Conservation (phyloP, 2,113 vertebrate species). For the Limanda limanda region DNA sequence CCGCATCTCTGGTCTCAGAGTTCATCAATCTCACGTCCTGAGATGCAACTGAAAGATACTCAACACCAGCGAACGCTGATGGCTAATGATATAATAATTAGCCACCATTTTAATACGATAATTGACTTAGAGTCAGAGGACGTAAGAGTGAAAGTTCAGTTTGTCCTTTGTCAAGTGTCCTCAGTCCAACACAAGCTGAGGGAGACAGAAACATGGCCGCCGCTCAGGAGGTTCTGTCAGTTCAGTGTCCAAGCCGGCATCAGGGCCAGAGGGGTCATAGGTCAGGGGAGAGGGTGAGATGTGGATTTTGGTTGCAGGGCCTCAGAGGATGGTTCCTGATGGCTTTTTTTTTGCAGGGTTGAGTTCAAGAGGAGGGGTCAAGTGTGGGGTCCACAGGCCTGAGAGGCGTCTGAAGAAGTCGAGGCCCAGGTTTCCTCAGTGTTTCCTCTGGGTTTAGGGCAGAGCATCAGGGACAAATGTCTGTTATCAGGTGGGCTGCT, state of each 20-base stretch:
- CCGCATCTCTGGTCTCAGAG: slow-evolving; percentile 32
- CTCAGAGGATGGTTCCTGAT: slow-evolving; percentile 80
- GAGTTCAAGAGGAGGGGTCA: slow-evolving; percentile 3
- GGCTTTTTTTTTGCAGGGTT: slow-evolving; percentile 67
- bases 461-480: neutral
- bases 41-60: slow-evolving; percentile 25
- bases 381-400: slow-evolving; percentile 13
- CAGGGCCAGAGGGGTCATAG: slow-evolving; percentile 2
- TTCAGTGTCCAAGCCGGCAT: neutral
- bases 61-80: slow-evolving; percentile 20
- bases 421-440: neutral
- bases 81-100: slow-evolving; percentile 23
- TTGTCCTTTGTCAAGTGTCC: slow-evolving; percentile 17
- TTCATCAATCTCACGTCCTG: slow-evolving; percentile 49
- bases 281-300: slow-evolving; percentile 5
- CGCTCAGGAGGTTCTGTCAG: neutral
- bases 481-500: neutral
- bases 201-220: neutral
- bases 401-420: slow-evolving; percentile 1
- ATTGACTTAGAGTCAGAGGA: slow-evolving; percentile 7
- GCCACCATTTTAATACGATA: slow-evolving; percentile 9
- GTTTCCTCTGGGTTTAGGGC: neutral
- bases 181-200: slow-evolving; percentile 19
- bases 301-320: neutral
- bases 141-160: slow-evolving; percentile 7